Base-by-base conservation (phyloP, 2,888 invertebrate genomes). In the Pristionchus maxplancki region DNA sequence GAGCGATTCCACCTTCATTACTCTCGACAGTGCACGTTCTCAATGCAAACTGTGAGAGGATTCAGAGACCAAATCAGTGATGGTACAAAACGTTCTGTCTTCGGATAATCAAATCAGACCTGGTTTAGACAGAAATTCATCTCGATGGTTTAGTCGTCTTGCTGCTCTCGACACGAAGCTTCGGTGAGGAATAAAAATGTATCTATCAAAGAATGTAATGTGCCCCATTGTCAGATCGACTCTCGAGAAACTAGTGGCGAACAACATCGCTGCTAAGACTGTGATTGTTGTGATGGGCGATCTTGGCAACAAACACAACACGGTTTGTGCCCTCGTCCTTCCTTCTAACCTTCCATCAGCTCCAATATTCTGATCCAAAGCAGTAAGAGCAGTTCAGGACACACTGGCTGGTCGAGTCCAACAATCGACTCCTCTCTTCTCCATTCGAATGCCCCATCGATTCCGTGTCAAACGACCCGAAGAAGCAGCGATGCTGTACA, bases 361-460 rank as follows among this genome's bases (percentile, higher is more conserved):
- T 4, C 58, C 20, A 58, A 24, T 17, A 13, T 58, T 24, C 17
- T 58, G 62, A 62, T 62, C 20, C n/a, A 24, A 15, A 6, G n/a
- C n/a, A n/a, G n/a, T n/a, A n/a, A n/a, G n/a, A n/a, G n/a, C n/a
- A n/a, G n/a, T n/a, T n/a, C 31, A 84, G 83, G 83, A 84, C n/a
- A 37, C 34, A 0, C 31, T 58, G 31, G 28, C 44, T n/a, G 62
- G 44, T n/a, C 53, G 37, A 1, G 37, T 84, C 17, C 15, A 58
- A 28, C 34, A 62, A 20, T 84, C 83, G 40, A 84, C 53, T 58
- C 83, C 53, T 17, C 37, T 84, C 9, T 84, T 84, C 40, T 84
- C 83, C 9, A 84, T 84, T 58, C 53, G 83, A 37, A 3, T 84
- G 24, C 83, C 83, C 5, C 58, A 84, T 20, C 58, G 28, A 53